Evolutionary conservation across 2,888 invertebrate genomes (phyloP).

Genomic region (Stictocephala bisonia): DNA sequence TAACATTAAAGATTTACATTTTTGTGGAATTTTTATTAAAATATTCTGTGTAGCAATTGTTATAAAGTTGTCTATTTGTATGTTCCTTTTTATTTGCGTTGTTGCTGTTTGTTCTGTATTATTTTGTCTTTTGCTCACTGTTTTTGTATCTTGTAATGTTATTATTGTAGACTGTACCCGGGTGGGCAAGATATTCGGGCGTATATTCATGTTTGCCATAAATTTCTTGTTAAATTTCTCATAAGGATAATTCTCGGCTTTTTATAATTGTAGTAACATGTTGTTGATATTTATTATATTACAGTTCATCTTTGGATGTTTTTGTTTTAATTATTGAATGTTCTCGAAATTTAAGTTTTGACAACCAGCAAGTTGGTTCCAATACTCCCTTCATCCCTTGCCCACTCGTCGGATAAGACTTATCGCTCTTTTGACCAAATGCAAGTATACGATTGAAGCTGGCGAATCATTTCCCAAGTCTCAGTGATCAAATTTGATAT

Average conservation of each 20-base stretch:
- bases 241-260: too few relatives aligned
- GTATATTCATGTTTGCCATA: too few relatives aligned
- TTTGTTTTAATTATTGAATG: too few relatives aligned
- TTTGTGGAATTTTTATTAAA: not conserved
- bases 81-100: constrained; percentile 34
- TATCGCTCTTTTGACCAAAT: constrained; percentile 58
- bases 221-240: too few relatives aligned
- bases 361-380: too few relatives aligned
- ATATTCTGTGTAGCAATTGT: constrained; percentile 10
- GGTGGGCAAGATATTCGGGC: constrained; percentile 35
- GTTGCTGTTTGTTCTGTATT: constrained; percentile 8
- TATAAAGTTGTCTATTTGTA: not conserved
- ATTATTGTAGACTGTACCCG: constrained; percentile 32
- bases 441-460: constrained; percentile 57
- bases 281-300: too few relatives aligned
- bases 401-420: constrained; percentile 53
- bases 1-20: constrained; percentile 28
- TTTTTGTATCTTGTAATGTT: constrained; percentile 30
- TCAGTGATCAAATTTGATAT: constrained; percentile 53
- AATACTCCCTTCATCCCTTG: too few relatives aligned
- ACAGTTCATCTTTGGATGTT: too few relatives aligned
- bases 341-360: too few relatives aligned
- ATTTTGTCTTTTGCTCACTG: constrained; percentile 24
- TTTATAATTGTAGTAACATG: too few relatives aligned
- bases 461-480: constrained; percentile 26